These are phyloP conservation scores for Cosmia pyralina DNA, from an alignment of 2,888 invertebrate genomes.

Conservation along the genomic window DNA sequence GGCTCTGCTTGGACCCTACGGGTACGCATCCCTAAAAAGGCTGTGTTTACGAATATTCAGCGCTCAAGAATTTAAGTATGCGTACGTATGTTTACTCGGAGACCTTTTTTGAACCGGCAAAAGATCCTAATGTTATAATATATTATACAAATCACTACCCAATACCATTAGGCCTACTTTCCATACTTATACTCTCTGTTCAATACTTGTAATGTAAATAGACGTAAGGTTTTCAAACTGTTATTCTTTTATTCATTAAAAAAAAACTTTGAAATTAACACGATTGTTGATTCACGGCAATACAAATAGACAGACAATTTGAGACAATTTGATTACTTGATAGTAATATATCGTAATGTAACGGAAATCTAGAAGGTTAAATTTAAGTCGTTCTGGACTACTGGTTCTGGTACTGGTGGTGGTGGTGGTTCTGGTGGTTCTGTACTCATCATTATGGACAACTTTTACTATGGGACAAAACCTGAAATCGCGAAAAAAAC, in stretches of 20 bases:
- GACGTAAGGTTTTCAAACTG: neutral
- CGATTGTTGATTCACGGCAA: neutral
- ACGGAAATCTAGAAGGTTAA: slow-evolving; percentile 34
- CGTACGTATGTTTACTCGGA: slow-evolving; percentile 26
- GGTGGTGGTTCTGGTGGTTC: no score
- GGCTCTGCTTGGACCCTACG: no score
- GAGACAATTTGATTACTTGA: slow-evolving; percentile 21
- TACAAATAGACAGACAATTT: neutral
- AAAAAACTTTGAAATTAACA: neutral
- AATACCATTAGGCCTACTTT: slow-evolving; percentile 44
- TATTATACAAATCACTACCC: slow-evolving; percentile 56
- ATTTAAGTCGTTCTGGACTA: no score
- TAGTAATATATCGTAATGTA: slow-evolving; percentile 2
- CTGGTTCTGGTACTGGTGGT: no score
- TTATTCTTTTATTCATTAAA: neutral
- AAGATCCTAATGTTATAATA: slow-evolving; percentile 50
- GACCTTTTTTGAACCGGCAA: slow-evolving; percentile 50
- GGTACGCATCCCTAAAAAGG: no score
- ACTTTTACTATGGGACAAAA: no score
- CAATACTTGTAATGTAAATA: slow-evolving; percentile 36
- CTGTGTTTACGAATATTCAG: slow-evolving; percentile 46
- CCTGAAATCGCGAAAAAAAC: no score
- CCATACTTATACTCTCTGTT: slow-evolving; percentile 25
- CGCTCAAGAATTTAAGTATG: slow-evolving; percentile 34
- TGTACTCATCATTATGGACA: no score